Evolutionary conservation across 2,888 invertebrate genomes (phyloP).

Genomic region (Acanthosoma haemorrhoidale): DNA sequence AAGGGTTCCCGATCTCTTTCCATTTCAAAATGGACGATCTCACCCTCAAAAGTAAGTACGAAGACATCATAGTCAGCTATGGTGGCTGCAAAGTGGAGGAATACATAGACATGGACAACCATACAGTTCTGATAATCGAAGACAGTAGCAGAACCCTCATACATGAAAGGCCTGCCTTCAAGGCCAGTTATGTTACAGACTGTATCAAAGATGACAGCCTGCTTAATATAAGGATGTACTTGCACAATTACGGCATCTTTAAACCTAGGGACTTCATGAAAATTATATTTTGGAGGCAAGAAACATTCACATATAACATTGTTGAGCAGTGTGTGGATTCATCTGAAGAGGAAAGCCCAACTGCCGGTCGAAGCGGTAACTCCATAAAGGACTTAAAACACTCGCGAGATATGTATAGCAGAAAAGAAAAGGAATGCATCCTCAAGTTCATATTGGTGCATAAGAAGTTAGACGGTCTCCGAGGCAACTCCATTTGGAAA

Average conservation of each 20-base stretch:
- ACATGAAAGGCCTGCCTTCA: not conserved
- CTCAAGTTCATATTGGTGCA: not conserved
- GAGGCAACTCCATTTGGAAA: constrained; percentile 24
- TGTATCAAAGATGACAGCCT: not conserved
- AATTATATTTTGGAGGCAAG: too few species aligned
- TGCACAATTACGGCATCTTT: too few species aligned
- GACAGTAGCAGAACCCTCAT: not conserved
- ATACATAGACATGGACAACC: not conserved
- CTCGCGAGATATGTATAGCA: not conserved
- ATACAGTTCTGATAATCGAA: not conserved
- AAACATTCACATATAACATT: too few species aligned
- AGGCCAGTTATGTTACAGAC: not conserved
- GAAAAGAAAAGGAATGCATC: constrained; percentile 16
- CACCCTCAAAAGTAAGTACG: not conserved
- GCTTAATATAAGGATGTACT: not conserved
- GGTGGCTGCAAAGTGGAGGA: not conserved
- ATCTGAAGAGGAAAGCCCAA: not conserved
- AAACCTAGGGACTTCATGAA: too few species aligned
- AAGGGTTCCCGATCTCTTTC: not conserved
- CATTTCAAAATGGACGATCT: not conserved
- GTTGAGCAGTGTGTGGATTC: too few species aligned
- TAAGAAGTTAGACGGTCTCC: not conserved
- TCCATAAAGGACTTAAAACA: too few species aligned
- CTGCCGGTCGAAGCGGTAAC: too few species aligned
- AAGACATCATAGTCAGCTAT: not conserved